These are phyloP conservation scores for Pristiophorus japonicus DNA, from an alignment of 2,113 vertebrate genomes.

Conservation along the genomic window DNA sequence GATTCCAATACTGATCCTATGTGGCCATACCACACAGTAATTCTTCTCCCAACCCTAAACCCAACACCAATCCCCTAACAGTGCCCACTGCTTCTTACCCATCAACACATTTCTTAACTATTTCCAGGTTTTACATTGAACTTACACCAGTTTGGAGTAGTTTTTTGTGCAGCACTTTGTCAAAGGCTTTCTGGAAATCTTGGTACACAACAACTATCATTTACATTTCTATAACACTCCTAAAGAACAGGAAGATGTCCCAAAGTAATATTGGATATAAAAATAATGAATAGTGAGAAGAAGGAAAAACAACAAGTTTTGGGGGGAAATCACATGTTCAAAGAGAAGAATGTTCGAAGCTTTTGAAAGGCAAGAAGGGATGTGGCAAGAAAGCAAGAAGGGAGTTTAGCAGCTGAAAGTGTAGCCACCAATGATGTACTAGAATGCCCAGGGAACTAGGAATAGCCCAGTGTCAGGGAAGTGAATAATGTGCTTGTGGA, in stretches of 20 bases:
- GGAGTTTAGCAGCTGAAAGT: neutral
- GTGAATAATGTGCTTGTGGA: neutral
- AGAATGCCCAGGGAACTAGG: neutral
- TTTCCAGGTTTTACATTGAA: neutral
- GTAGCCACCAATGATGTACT: neutral
- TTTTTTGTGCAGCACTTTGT: neutral
- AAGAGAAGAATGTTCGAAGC: neutral
- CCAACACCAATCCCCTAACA: neutral
- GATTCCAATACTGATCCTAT: neutral
- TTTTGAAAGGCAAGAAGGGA: neutral
- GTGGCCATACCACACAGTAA: neutral
- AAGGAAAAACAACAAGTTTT: neutral
- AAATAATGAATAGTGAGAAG: neutral
- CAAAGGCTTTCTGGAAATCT: neutral
- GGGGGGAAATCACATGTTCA: neutral
- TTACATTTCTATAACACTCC: neutral
- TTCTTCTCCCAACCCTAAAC: neutral
- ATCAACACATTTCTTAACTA: neutral
- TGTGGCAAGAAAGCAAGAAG: neutral
- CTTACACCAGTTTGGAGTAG: neutral
- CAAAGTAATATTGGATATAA: neutral
- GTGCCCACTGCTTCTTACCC: no score
- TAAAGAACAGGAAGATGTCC: neutral
- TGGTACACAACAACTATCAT: neutral
- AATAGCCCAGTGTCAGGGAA: no score